Evolutionary conservation across 2,888 invertebrate species (phyloP).

Genomic region (Hipparchia sbordonii): DNA sequence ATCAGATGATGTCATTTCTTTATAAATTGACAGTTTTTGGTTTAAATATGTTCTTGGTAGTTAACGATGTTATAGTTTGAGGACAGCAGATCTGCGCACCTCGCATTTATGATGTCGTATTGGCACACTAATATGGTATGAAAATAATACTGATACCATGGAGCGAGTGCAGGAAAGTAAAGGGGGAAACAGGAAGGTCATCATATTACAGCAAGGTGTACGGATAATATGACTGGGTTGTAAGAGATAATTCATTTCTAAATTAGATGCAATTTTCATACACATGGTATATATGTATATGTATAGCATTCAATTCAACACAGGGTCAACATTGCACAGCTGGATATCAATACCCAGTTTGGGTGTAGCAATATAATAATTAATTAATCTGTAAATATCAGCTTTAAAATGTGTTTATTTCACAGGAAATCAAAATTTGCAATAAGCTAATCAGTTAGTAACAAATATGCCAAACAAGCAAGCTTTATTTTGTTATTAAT

Average conservation of each 20-base stretch:
- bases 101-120: too few species aligned
- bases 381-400: neutral
- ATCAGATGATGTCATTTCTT: too few species aligned
- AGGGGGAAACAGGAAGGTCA: too few species aligned
- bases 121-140: too few species aligned
- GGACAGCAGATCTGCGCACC: too few species aligned
- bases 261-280: neutral
- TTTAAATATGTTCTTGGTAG: too few species aligned
- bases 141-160: too few species aligned
- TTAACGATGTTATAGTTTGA: too few species aligned
- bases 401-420: neutral
- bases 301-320: neutral
- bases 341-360: neutral
- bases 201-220: too few species aligned
- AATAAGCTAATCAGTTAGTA: slow-evolving; percentile 16
- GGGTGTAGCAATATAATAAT: neutral
- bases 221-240: too few species aligned
- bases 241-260: neutral
- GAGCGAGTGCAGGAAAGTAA: too few species aligned
- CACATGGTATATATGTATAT: neutral
- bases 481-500: slow-evolving; percentile 35
- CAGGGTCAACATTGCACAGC: neutral
- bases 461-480: slow-evolving; percentile 24
- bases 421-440: slow-evolving; percentile 5
- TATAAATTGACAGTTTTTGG: too few species aligned